Evolutionary conservation across 2,888 invertebrate genomes (phyloP).

Genomic region (Mimumesa dahlbomi): DNA sequence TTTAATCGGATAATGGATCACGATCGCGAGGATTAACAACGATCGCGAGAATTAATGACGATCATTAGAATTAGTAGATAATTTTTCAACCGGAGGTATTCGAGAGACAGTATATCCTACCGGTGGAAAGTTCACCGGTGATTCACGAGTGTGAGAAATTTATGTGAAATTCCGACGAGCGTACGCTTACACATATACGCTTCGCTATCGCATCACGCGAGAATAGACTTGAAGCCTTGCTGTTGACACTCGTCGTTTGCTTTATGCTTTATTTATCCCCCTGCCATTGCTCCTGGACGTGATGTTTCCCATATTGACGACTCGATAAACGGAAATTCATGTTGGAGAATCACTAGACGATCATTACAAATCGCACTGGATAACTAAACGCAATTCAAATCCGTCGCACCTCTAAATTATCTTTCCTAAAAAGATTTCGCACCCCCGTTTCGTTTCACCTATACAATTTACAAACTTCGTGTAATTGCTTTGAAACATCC

Average conservation of each 20-base stretch:
- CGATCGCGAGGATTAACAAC: no score
- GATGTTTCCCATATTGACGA: neutral
- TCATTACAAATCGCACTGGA: neutral
- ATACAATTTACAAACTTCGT: no score
- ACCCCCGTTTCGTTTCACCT: no score
- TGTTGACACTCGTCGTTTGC: constrained; percentile 47
- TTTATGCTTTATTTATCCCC: constrained; percentile 45
- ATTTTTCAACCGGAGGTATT: neutral
- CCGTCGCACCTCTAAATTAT: no score
- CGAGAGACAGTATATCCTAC: neutral
- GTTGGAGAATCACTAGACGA: neutral
- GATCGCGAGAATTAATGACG: no score
- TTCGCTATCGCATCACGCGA: neutral
- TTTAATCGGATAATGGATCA: no score
- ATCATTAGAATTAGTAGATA: no score
- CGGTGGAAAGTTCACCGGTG: neutral
- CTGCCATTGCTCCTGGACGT: neutral
- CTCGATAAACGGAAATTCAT: neutral
- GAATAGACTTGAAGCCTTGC: constrained; percentile 32
- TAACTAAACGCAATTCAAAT: no score
- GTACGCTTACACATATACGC: neutral
- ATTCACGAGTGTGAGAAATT: constrained; percentile 37
- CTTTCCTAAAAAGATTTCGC: no score
- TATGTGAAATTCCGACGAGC: constrained; percentile 38
- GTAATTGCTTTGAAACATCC: no score